Evolutionary conservation across 1,140 invertebrate genomes (phyloP).

Genomic region (Drosophila mauritiana): DNA sequence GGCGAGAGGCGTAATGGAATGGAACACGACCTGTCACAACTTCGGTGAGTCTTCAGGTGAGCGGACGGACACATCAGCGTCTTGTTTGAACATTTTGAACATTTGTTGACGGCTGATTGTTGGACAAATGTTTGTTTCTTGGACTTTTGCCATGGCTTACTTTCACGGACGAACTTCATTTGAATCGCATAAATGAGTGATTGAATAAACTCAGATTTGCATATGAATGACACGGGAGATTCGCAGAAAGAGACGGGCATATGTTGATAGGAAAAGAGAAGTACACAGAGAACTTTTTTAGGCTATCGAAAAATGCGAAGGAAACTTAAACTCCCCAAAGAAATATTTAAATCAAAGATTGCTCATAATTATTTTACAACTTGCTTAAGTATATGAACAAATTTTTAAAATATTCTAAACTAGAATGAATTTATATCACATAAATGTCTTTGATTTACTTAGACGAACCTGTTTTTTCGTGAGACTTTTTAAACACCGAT

Average conservation of each 20-base stretch:
- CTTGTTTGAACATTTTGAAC: slow-evolving; percentile 41
- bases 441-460: no score
- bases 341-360: not conserved
- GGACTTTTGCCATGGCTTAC: slow-evolving; percentile 46
- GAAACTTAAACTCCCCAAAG: not conserved
- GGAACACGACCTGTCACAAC: slow-evolving; percentile 44
- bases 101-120: slow-evolving; percentile 32
- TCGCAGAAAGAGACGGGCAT: not conserved
- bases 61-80: slow-evolving; percentile 1
- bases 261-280: not conserved
- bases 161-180: slow-evolving; percentile 42
- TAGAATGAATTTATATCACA: no score
- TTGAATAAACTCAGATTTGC: slow-evolving; percentile 22
- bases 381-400: no score
- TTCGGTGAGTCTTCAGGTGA: slow-evolving; percentile 21
- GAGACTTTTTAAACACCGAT: not conserved
- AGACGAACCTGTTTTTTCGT: not conserved
- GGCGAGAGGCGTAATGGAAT: not conserved
- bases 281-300: not conserved
- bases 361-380: no score
- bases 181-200: slow-evolving; percentile 54
- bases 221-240: slow-evolving; percentile 35
- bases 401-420: no score
- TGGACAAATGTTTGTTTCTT: slow-evolving; percentile 50
- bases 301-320: not conserved